These are phyloP conservation scores for Plectrocnemia conspersa DNA, from an alignment of 1,140 invertebrate species.

Conservation along the genomic window DNA sequence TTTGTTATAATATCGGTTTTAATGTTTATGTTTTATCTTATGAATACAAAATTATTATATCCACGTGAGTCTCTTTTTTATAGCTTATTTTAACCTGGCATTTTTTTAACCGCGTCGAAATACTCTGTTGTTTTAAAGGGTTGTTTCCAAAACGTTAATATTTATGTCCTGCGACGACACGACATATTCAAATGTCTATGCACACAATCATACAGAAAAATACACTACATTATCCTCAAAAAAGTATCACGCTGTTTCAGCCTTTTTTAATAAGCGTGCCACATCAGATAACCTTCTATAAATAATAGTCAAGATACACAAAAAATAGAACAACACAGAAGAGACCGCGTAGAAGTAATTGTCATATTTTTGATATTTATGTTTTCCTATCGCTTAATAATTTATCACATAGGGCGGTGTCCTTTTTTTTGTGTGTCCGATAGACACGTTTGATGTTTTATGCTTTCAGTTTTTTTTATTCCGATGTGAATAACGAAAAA, in stretches of 20 bases:
- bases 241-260: constrained; percentile 25
- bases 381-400: constrained; percentile 29
- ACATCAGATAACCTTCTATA: constrained; percentile 9
- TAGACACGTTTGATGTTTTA: constrained; percentile 32
- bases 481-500: constrained; percentile 10
- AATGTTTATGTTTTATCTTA: no score
- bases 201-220: no score
- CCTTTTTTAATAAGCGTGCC: constrained; percentile 31
- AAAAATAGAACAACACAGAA: constrained; percentile 23
- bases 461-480: constrained; percentile 14
- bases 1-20: no score
- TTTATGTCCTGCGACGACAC: no score
- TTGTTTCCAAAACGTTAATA: no score
- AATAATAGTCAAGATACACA: constrained; percentile 10
- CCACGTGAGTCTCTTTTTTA: no score
- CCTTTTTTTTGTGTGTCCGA: constrained; percentile 15
- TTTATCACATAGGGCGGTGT: constrained; percentile 27
- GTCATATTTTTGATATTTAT: constrained; percentile 33
- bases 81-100: no score
- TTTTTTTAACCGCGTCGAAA: no score
- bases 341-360: constrained; percentile 24
- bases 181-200: constrained; percentile 19
- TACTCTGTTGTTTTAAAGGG: no score
- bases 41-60: no score
- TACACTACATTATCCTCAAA: constrained; percentile 11